Conservation (phyloP, 1,140 invertebrate genomes). For the Reticulitermes speratus region DNA sequence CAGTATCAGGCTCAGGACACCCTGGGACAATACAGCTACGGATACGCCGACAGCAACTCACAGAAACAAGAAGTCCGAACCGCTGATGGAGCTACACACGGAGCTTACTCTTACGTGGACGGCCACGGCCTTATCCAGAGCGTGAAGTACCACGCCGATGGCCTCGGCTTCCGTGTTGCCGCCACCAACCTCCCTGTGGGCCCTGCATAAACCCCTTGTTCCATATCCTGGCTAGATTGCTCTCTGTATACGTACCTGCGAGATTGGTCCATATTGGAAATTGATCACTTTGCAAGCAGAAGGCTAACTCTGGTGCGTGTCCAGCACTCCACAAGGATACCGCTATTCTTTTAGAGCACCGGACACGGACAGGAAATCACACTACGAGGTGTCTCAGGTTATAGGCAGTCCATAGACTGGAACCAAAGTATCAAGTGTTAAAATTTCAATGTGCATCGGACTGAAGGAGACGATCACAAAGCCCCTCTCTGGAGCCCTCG, state of each 20-base stretch:
- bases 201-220: constrained; percentile 20
- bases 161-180: constrained; percentile 38
- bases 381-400: not conserved
- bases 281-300: not conserved
- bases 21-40: constrained; percentile 54
- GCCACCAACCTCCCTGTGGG: constrained; percentile 39
- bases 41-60: constrained; percentile 39
- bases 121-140: constrained; percentile 38
- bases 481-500: not conserved
- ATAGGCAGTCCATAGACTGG: not conserved
- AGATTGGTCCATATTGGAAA: not conserved
- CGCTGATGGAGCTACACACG: constrained; percentile 29
- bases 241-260: not conserved
- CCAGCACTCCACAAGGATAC: not conserved
- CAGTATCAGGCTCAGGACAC: constrained; percentile 62
- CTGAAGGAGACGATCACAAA: not conserved
- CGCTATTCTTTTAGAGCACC: not conserved
- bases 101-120: constrained; percentile 40
- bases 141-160: constrained; percentile 39
- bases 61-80: constrained; percentile 38
- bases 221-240: constrained; percentile 4
- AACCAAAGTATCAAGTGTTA: not conserved
- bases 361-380: not conserved
- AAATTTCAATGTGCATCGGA: not conserved
- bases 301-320: not conserved